Percentiles rank a stretch among this genome's conserved stretches.
Evolutionary conservation across 37 sponge, comb jelly and placozoan genomes (phyloP).

Genomic region (Petrosia ficiformis): DNA sequence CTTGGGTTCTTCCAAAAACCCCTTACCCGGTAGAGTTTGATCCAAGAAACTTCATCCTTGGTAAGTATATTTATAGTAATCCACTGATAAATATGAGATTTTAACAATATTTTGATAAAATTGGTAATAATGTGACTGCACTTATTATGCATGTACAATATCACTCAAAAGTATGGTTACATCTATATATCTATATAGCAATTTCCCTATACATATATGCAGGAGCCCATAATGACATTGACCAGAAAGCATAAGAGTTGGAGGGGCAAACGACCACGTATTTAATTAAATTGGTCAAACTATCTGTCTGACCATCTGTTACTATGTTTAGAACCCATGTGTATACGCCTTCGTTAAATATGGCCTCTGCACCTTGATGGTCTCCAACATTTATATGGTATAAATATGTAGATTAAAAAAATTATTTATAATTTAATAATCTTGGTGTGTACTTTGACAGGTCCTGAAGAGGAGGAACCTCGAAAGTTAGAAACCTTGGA

Average conservation of each 20-base stretch:
- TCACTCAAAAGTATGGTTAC: conserved; percentile 2
- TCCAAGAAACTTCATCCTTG: conserved; percentile 61
- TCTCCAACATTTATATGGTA: neutral
- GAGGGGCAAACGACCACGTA: too few species aligned
- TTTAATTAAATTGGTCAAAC: too few species aligned
- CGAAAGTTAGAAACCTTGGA: conserved; percentile 55
- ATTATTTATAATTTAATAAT: neutral
- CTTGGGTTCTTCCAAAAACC: conserved; percentile 65
- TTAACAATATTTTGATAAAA: too few species aligned
- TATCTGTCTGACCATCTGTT: too few species aligned
- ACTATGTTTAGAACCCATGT: too few species aligned
- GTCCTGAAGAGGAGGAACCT: conserved; percentile 74
- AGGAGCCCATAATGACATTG: too few species aligned
- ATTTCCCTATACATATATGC: too few species aligned
- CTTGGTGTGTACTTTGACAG: conserved; percentile 7
- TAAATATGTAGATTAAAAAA: neutral
- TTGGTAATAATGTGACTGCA: too few species aligned
- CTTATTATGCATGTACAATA: neutral
- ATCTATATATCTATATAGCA: neutral
- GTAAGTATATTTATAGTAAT: conserved; percentile 23
- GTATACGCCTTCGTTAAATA: too few species aligned
- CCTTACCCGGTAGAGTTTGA: conserved; percentile 75
- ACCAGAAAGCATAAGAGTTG: too few species aligned
- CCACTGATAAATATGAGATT: too few species aligned
- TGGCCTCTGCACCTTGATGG: too few species aligned